phyloP scores from a whole-genome alignment of 2,797 vertebrate species.

The Alca torda region DNA sequence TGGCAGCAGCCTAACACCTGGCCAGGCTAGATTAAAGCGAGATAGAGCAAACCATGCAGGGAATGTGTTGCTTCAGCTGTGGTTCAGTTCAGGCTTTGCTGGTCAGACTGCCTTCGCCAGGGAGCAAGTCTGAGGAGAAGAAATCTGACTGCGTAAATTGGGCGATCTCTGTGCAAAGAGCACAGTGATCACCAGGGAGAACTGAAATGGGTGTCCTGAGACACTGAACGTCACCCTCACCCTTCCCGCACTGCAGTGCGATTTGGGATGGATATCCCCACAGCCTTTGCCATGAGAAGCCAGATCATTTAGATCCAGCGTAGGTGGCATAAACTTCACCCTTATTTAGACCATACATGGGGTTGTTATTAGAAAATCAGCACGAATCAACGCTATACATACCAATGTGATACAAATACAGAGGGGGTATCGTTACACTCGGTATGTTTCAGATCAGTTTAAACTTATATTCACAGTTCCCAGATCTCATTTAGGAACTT shows the following conservation, averaged over 20 bases:
- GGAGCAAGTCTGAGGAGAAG: neutral
- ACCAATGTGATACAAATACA: neutral
- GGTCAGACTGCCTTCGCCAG: neutral
- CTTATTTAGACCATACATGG: neutral
- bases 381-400: neutral
- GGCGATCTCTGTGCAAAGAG: neutral
- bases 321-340: neutral
- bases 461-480: neutral
- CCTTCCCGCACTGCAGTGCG: neutral
- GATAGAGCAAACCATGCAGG: neutral
- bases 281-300: neutral
- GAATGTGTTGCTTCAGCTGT: neutral
- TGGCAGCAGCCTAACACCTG: fast-evolving
- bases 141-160: neutral
- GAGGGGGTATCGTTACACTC: neutral
- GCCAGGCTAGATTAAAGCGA: neutral
- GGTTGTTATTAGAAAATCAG: neutral
- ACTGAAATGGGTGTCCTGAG: neutral
- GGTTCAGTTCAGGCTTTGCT: neutral
- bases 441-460: neutral
- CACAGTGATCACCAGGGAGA: neutral
- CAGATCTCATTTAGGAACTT: neutral
- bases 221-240: neutral
- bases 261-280: neutral
- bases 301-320: neutral